Evolutionary conservation across 2,797 vertebrate species (phyloP).

Genomic region (Myotis vivesi): DNA sequence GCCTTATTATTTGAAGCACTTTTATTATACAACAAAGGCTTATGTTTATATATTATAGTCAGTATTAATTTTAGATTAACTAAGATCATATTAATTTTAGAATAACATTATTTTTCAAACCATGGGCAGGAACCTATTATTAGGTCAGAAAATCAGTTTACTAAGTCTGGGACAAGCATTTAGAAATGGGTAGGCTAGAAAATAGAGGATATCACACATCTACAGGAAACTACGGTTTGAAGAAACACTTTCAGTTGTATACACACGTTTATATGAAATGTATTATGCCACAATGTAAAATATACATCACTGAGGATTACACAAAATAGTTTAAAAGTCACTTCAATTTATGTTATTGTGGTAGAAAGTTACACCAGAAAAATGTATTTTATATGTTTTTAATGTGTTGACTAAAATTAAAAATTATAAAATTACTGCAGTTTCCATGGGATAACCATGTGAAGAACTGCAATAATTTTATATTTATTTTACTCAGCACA

Average conservation of each 20-base stretch:
- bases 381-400: background rate
- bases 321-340: background rate
- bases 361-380: background rate
- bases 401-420: background rate
- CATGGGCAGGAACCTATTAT: background rate
- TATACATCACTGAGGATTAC: background rate
- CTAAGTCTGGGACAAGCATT: background rate
- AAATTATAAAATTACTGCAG: background rate
- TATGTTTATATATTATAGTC: background rate
- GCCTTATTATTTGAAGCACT: background rate
- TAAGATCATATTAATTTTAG: background rate
- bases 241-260: background rate
- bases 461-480: background rate
- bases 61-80: background rate
- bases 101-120: background rate
- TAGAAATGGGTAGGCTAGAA: background rate
- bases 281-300: background rate
- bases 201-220: background rate
- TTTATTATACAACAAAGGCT: background rate
- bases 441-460: background rate
- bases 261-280: background rate
- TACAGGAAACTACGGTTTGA: background rate
- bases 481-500: background rate
- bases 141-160: slow-evolving; percentile 27
- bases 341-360: background rate